phyloP scores from a whole-genome alignment of 1,140 invertebrate genomes.

The Steinernema feltiae region DNA sequence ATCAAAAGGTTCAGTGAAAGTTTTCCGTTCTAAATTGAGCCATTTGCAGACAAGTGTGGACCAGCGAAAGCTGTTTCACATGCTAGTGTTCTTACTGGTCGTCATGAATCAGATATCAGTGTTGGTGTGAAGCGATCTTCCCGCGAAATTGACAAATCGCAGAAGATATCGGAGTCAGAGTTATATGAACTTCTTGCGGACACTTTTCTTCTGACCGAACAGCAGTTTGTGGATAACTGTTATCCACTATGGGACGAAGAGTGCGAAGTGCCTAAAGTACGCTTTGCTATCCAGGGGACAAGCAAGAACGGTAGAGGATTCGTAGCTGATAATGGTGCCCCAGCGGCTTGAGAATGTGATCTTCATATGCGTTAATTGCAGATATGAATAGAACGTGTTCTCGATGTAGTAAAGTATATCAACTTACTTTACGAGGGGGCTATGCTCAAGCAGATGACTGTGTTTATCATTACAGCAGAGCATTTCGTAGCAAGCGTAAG shows the following conservation, averaged over 20 bases:
- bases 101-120: background rate
- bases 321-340: constrained; percentile 21
- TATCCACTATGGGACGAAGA: constrained; percentile 7
- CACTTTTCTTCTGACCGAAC: constrained; percentile 20
- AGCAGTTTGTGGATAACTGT: constrained; percentile 10
- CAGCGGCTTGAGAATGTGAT: background rate
- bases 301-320: background rate
- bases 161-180: background rate
- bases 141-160: background rate
- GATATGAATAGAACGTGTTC: constrained; percentile 26
- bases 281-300: background rate
- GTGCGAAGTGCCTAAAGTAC: background rate
- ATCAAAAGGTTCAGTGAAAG: background rate
- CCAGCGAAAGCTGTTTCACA: too few species aligned
- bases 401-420: constrained; percentile 31
- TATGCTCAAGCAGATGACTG: constrained; percentile 64
- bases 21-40: background rate
- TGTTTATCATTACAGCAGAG: constrained; percentile 73
- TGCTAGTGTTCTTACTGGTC: constrained; percentile 6
- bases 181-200: constrained; percentile 15
- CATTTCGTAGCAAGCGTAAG: constrained; percentile 15
- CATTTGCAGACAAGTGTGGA: constrained; percentile 9
- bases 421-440: constrained; percentile 16
- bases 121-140: constrained; percentile 4
- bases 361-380: constrained; percentile 15